Evolutionary conservation across 92 coral and sea anemone genomes (phyloP), one percentile per base, ranked within the genome.

Genomic region (Phymanthus crucifer): DNA sequence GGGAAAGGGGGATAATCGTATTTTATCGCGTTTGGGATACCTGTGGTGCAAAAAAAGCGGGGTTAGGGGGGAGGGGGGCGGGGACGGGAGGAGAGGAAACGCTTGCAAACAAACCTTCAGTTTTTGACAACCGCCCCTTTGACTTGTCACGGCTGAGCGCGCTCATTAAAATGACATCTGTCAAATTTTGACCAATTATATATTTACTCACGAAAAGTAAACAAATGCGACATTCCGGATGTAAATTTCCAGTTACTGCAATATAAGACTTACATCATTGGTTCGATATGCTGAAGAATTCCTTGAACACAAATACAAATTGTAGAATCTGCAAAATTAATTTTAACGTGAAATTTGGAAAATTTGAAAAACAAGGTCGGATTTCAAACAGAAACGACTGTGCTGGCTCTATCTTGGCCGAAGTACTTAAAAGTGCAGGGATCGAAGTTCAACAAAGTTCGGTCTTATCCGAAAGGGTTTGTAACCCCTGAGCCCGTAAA

Each of bases 101-200:
- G n/a, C n/a, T n/a, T n/a, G n/a, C n/a, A n/a, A n/a, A n/a, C n/a
- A n/a, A n/a, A n/a, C n/a, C n/a, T n/a, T n/a, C n/a, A n/a, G n/a
- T n/a, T n/a, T n/a, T 52, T 52, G 61, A 52, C 11, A 52, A 52
- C 61, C 61, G 61, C 61, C 10, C 61, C 61, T 18, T 52, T 52
- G 61, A 52, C 61, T 23, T 52, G 11, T 52, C 61, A 52, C 61
- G 61, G 19, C 61, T 52, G 61, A 52, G 61, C 61, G 61, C 61
- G 61, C 61, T 52, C 61, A 52, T 52, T 23, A 52, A 52, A 52
- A 52, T 52, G 61, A 52, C 61, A 52, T 52, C 10, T 52, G 61
- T 52, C 61, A 52, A 52, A 52, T 52, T 52, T 52, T 52, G 61
- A 52, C 61, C 61, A 52, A 52, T 52, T 52, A 52, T 52, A 10